Conservation (phyloP, 2,113 vertebrate genomes). For the Stomatorhinus ivindoensis region DNA sequence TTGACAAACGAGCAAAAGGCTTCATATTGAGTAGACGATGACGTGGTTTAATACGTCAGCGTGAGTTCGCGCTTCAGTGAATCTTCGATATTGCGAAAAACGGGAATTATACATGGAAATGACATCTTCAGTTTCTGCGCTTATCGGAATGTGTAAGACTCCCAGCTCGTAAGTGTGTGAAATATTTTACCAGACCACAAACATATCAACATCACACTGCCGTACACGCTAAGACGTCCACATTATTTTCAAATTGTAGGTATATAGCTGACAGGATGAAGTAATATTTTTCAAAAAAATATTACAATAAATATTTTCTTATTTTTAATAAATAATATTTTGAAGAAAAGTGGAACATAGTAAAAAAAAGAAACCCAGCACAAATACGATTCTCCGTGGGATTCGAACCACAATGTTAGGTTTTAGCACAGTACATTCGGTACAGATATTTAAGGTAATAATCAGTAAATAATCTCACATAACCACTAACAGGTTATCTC, state of each 20-base stretch:
- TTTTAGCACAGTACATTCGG: background rate
- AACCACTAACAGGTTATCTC: background rate
- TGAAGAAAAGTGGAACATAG: background rate
- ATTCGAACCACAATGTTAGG: background rate
- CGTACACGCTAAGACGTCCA: background rate
- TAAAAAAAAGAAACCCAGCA: background rate
- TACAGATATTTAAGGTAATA: background rate
- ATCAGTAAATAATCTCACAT: background rate
- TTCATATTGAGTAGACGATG: background rate
- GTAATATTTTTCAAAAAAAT: background rate
- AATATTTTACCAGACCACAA: background rate
- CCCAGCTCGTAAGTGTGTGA: background rate
- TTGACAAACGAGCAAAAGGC: background rate
- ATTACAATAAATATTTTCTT: background rate
- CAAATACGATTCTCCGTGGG: background rate
- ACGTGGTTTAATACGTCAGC: background rate
- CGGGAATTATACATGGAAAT: background rate
- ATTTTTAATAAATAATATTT: background rate
- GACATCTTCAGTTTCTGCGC: background rate
- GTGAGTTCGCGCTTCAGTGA: background rate
- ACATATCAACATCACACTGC: background rate
- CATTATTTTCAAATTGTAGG: background rate
- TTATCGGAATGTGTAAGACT: background rate
- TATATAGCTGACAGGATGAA: background rate
- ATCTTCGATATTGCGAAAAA: background rate